A percentile compares a stretch with the other conserved stretches of the same genome.
phyloP scores from a whole-genome alignment of 2,797 vertebrate genomes.

The Epinephelus awoara region DNA sequence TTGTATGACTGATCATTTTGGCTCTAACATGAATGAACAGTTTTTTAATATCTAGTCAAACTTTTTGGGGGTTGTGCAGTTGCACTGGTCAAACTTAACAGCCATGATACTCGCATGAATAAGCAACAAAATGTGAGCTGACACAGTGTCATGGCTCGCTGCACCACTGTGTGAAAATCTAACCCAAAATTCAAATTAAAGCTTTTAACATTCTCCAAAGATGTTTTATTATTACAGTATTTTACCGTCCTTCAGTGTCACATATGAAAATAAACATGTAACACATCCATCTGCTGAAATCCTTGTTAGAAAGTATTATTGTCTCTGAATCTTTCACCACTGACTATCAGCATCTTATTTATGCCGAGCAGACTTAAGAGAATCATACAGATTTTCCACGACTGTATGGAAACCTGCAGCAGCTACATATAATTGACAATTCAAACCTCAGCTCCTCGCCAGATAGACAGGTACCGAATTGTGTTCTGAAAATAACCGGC shows the following conservation, averaged over 20 bases:
- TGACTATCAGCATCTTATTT: background rate
- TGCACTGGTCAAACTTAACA: background rate
- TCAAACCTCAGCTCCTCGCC: constrained; percentile 28
- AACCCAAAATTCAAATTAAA: background rate
- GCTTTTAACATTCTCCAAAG: background rate
- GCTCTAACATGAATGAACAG: background rate
- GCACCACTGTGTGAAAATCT: background rate
- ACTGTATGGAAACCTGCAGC: constrained; percentile 15
- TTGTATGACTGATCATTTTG: no score
- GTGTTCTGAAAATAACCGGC: constrained; percentile 71
- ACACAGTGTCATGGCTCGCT: background rate
- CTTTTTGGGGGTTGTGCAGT: background rate
- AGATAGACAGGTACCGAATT: constrained; percentile 55
- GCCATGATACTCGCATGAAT: background rate
- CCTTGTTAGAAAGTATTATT: background rate
- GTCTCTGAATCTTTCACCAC: background rate
- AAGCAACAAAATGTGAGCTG: background rate
- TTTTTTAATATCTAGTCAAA: background rate
- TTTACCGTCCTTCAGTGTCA: background rate
- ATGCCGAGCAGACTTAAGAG: background rate
- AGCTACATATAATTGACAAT: constrained; percentile 50
- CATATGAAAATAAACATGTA: background rate
- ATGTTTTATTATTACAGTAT: background rate
- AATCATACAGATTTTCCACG: background rate
- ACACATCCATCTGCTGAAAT: background rate